Evolutionary conservation across 2,888 invertebrate species (phyloP).

Genomic region (Drosophila pseudotakahashii): DNA sequence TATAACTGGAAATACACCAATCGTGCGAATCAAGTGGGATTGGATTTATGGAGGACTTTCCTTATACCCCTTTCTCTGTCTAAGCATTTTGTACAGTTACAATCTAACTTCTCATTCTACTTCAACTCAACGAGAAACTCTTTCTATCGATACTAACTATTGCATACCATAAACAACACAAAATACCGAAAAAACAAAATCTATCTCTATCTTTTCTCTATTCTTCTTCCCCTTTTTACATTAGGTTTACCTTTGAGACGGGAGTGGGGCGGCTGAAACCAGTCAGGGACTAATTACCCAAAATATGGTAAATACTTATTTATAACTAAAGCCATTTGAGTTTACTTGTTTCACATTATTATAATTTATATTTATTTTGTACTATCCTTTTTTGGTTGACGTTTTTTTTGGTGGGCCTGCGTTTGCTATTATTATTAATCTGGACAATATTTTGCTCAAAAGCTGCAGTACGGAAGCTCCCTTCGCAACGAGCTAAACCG

Average conservation of each 20-base stretch:
- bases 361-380: conserved; percentile 31
- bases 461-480: conserved; percentile 75
- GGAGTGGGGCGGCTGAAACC: conserved; percentile 85
- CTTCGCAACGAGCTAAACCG: conserved; percentile 64
- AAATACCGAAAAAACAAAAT: conserved; percentile 58
- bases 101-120: conserved; percentile 24
- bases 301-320: conserved; percentile 85
- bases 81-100: conserved; percentile 53
- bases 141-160: conserved; percentile 50
- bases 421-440: conserved; percentile 38
- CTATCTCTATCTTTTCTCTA: conserved; percentile 80
- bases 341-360: conserved; percentile 37
- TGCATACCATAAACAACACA: conserved; percentile 32
- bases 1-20: conserved; percentile 80
- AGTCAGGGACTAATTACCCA: conserved; percentile 85
- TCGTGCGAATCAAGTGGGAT: conserved; percentile 63
- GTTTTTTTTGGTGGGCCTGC: conserved; percentile 32
- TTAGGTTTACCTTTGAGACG: conserved; percentile 85
- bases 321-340: conserved; percentile 66
- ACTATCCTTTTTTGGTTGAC: conserved; percentile 2
- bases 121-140: conserved; percentile 17
- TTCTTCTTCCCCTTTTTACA: conserved; percentile 82
- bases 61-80: conserved; percentile 18
- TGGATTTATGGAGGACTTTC: conserved; percentile 56
- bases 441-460: conserved; percentile 55